Evolutionary conservation across 2,113 vertebrate species (phyloP), one percentile per base, ranked within the genome.

Genomic region (Tinamus guttatus): DNA sequence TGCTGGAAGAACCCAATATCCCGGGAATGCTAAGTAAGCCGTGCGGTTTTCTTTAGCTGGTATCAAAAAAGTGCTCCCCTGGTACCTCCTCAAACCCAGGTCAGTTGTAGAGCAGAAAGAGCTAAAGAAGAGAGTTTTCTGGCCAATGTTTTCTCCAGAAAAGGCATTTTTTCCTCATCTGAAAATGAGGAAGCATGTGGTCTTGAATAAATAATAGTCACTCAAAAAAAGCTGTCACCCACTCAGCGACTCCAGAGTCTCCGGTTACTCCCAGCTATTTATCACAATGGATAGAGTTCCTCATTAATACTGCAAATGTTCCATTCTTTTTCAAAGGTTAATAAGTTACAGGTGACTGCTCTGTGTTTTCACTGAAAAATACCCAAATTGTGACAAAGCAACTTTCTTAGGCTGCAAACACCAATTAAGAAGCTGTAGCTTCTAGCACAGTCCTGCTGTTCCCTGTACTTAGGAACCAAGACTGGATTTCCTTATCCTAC

Each of bases 221-320:
- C 93, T 94, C 76, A 90, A 95, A 83, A 96, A 96, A 94, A 94
- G 85, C 93, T 90, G 97, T 96, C 98, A 98, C 97, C 94, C 94
- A 97, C 96, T 94, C 91, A 96, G 96, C 94, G 97, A 98, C 94
- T 96, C 97, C 92, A 85, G 96, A 95, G 97, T 99, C 98, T 99
- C 98, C 74, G 93, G 98, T 99, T 99, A 99, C 99, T 91, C 78
- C 70, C 89, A 96, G 96, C 97, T 98, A 98, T 98, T 98, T 98
- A 98, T 98, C 98, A 97, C 97, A 98, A 98, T 71, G 36, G 98
- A 98, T 98, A 98, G n/a, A 91, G 97, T 98, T 98, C 97, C 98
- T 97, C 97, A 98, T 99, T 92, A 99, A 99, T 99, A 99, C 99
- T 99, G 97, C 97, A 99, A 98, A 98, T 98, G 98, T 99, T 99